These are phyloP conservation scores for Columba janthina DNA, from an alignment of 2,113 vertebrate genomes.

Conservation along the genomic window DNA sequence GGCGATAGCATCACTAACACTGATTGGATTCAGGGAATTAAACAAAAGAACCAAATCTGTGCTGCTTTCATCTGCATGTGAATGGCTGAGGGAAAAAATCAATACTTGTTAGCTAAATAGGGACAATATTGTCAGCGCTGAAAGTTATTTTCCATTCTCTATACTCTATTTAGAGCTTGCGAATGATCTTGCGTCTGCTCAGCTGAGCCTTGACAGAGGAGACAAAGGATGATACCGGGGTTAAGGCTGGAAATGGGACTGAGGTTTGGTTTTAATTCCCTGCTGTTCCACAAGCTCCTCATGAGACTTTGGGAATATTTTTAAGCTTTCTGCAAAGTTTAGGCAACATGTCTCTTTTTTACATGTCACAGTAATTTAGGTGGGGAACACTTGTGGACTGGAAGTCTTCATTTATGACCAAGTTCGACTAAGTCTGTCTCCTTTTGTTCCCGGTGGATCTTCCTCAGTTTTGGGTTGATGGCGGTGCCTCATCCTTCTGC, in stretches of 20 bases:
- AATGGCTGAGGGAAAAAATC: slow-evolving; percentile 17
- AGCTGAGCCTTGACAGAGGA: background rate
- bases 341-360: background rate
- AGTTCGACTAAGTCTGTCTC: background rate
- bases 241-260: background rate
- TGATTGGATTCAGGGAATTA: slow-evolving; percentile 24
- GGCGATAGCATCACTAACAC: background rate
- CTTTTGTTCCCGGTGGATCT: background rate
- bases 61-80: slow-evolving; percentile 14
- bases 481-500: background rate
- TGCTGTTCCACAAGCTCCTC: background rate
- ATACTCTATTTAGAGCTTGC: background rate
- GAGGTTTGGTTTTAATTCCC: background rate
- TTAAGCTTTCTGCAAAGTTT: background rate
- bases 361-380: accelerated
- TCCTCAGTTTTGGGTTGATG: background rate
- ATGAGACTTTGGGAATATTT: background rate
- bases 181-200: background rate
- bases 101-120: slow-evolving; percentile 43
- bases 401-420: background rate
- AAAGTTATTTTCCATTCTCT: slow-evolving; percentile 36
- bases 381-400: background rate
- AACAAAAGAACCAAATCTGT: slow-evolving; percentile 1
- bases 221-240: background rate
- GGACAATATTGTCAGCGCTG: background rate